Percentiles rank a stretch among this genome's conserved stretches.
These are phyloP conservation scores for Agriopis marginaria DNA, from an alignment of 2,888 invertebrate species.

Conservation along the genomic window DNA sequence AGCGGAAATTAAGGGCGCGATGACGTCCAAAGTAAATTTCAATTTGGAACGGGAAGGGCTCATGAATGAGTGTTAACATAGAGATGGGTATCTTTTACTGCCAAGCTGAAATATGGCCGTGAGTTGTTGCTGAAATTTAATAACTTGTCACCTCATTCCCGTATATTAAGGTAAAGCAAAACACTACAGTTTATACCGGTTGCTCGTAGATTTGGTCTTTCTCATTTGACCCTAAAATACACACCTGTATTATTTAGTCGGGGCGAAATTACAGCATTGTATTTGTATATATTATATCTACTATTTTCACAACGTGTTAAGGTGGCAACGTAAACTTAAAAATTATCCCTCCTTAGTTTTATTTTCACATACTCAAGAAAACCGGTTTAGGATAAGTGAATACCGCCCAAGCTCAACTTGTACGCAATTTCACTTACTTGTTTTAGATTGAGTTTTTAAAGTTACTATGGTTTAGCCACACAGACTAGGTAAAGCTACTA, in stretches of 20 bases:
- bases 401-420: too few relatives aligned
- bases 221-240: constrained; percentile 10
- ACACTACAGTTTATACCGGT: constrained; percentile 16
- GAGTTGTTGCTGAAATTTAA: constrained; percentile 46
- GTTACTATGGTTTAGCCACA: too few relatives aligned
- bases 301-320: background rate
- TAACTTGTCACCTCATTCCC: constrained; percentile 36
- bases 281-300: background rate
- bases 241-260: background rate
- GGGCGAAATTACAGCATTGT: background rate
- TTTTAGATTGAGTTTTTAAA: too few relatives aligned
- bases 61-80: constrained; percentile 59
- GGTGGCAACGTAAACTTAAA: too few relatives aligned
- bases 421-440: too few relatives aligned
- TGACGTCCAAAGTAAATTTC: constrained; percentile 79
- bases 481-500: too few relatives aligned
- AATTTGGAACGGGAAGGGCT: constrained; percentile 74
- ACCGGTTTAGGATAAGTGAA: too few relatives aligned
- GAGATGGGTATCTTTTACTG: constrained; percentile 56
- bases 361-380: too few relatives aligned
- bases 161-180: constrained; percentile 18
- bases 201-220: background rate
- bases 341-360: too few relatives aligned
- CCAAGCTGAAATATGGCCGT: constrained; percentile 48
- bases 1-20: constrained; percentile 79